Conservation (phyloP, 2,888 invertebrate species). For the Eutolmus rufibarbis region DNA sequence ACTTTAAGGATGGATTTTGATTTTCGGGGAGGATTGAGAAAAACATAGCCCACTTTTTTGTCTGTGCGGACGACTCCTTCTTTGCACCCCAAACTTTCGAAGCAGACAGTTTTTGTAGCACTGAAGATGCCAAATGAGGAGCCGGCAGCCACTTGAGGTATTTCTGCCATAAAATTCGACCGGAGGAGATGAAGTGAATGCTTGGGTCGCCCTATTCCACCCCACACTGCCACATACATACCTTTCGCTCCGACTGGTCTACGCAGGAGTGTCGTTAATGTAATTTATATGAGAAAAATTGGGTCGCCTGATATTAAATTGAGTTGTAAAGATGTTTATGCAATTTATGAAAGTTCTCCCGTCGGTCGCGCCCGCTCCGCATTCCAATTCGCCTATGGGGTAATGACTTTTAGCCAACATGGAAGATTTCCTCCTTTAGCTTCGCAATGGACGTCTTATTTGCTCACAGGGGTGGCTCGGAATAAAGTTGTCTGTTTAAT, state of each 20-base stretch:
- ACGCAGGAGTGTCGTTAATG: slow-evolving; percentile 46
- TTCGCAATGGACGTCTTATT: not conserved
- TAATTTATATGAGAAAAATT: slow-evolving; percentile 49
- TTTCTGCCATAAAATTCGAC: not conserved
- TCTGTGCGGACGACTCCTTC: not conserved
- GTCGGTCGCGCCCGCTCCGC: not conserved
- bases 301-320: slow-evolving; percentile 48
- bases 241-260: slow-evolving; percentile 20
- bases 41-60: not conserved
- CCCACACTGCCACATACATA: not conserved
- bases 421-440: not conserved
- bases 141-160: not conserved
- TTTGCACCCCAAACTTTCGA: not conserved
- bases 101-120: not conserved
- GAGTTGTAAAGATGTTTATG: slow-evolving; percentile 49
- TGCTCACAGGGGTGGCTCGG: not conserved
- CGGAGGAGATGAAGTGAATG: not conserved
- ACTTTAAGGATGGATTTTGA: not conserved
- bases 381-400: slow-evolving; percentile 4
- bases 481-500: slow-evolving; percentile 38
- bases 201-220: not conserved
- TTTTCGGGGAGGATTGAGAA: not conserved
- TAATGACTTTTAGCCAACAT: slow-evolving; percentile 18
- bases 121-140: not conserved
- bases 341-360: slow-evolving; percentile 45